phyloP scores from a whole-genome alignment of 2,113 vertebrate species.

The Prunella himalayana region DNA sequence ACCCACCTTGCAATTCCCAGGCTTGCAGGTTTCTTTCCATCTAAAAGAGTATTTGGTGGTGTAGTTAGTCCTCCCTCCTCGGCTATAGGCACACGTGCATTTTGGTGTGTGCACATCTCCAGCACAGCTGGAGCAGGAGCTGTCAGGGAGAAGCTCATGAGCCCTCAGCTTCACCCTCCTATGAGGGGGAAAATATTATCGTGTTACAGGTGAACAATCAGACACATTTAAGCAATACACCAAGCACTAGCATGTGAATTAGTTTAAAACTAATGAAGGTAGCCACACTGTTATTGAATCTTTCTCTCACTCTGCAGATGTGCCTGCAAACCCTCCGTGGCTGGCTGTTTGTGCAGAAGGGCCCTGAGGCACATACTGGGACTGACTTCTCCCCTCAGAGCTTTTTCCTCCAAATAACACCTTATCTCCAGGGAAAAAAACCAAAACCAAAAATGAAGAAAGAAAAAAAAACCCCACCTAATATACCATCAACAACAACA shows the following conservation, averaged over 20 bases:
- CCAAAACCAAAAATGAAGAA: not conserved
- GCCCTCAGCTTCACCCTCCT: not conserved
- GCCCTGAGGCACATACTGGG: not conserved
- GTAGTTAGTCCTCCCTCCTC: not conserved
- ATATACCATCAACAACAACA: not conserved
- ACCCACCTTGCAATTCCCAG: not conserved
- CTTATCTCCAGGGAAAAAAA: not conserved
- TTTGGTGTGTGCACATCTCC: not conserved
- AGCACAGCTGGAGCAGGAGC: not conserved
- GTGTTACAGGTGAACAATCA: not conserved
- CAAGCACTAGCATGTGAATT: not conserved
- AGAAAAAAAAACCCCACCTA: not conserved
- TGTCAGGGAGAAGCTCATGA: not conserved
- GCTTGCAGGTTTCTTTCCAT: not conserved
- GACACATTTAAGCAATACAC: not conserved
- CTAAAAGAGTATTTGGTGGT: not conserved
- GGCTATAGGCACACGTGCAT: accelerated
- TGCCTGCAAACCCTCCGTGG: not conserved
- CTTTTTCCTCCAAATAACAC: not conserved
- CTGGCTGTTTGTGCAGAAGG: not conserved
- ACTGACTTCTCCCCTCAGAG: not conserved
- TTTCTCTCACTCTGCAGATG: not conserved
- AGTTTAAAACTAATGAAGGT: not conserved
- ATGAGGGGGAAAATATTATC: not conserved
- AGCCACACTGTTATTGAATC: not conserved